phyloP scores from a whole-genome alignment of 2,797 vertebrate species.

The Eulemur rubriventer region DNA sequence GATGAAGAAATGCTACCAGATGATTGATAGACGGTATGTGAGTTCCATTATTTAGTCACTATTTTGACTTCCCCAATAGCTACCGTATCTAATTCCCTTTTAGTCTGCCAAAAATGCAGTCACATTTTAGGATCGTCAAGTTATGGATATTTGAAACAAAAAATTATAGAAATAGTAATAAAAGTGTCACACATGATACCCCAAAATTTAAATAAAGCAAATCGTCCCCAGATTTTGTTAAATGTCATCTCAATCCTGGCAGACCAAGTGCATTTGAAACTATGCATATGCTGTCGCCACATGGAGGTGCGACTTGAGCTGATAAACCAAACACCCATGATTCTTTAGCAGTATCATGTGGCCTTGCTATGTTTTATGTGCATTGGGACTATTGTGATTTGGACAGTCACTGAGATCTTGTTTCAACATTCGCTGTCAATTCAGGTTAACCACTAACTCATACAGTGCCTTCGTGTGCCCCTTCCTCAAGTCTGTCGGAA shows the following conservation, averaged over 20 bases:
- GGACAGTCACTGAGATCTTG: neutral
- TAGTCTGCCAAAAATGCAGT: neutral
- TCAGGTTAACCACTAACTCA: neutral
- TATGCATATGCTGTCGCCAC: neutral
- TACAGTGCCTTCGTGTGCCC: neutral
- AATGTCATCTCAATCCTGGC: neutral
- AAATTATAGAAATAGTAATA: neutral
- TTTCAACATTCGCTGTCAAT: neutral
- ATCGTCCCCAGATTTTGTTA: neutral
- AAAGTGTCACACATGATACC: neutral
- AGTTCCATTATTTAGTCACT: neutral
- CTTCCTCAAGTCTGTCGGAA: neutral
- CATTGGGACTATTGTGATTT: neutral
- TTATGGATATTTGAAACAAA: neutral
- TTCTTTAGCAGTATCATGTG: neutral
- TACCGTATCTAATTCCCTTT: neutral
- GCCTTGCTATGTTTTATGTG: neutral
- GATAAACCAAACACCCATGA: neutral
- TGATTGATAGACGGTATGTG: slow-evolving; percentile 96
- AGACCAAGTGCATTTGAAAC: neutral
- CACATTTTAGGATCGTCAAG: neutral
- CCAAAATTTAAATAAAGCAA: neutral
- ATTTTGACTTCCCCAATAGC: neutral
- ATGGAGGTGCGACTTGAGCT: neutral
- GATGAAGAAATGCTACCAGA: slow-evolving; percentile 99